These are phyloP conservation scores for Datnioides undecimradiatus DNA, from an alignment of 2,113 vertebrate species.

Conservation along the genomic window DNA sequence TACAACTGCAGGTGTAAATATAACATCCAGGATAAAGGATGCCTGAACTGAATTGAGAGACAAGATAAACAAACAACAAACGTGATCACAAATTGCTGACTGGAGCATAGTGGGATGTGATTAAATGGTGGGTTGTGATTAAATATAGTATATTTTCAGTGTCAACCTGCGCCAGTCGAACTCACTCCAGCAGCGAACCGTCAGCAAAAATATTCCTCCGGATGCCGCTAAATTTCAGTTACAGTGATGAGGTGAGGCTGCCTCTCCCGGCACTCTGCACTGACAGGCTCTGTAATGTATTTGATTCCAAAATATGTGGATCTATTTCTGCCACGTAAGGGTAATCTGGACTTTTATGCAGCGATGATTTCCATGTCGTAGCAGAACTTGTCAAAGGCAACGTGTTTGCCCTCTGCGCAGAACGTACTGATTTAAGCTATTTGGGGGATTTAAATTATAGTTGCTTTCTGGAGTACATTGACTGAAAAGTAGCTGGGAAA, in stretches of 20 bases:
- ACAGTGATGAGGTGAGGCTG: conserved; percentile 5
- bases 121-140: conserved; percentile 32
- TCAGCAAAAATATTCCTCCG: conserved; percentile 33
- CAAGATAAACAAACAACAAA: neutral
- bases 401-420: conserved; percentile 33
- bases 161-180: conserved; percentile 27
- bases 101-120: conserved; percentile 8
- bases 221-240: conserved; percentile 16
- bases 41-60: too few species aligned
- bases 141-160: conserved; percentile 34
- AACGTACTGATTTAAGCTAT: conserved; percentile 34
- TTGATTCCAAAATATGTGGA: conserved; percentile 52
- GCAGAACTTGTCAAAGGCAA: conserved; percentile 49
- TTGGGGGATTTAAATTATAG: conserved; percentile 32
- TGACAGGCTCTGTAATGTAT: conserved; percentile 51
- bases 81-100: conserved; percentile 21
- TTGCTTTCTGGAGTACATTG: neutral
- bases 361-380: conserved; percentile 42
- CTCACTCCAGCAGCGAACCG: conserved; percentile 8
- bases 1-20: too few species aligned
- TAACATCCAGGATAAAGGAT: too few species aligned
- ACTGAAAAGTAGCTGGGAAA: conserved; percentile 5
- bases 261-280: conserved; percentile 7
- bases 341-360: conserved; percentile 58
- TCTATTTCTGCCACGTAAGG: conserved; percentile 40